Evolutionary conservation across 2,888 invertebrate species (phyloP).

Genomic region (Lithophane socia): DNA sequence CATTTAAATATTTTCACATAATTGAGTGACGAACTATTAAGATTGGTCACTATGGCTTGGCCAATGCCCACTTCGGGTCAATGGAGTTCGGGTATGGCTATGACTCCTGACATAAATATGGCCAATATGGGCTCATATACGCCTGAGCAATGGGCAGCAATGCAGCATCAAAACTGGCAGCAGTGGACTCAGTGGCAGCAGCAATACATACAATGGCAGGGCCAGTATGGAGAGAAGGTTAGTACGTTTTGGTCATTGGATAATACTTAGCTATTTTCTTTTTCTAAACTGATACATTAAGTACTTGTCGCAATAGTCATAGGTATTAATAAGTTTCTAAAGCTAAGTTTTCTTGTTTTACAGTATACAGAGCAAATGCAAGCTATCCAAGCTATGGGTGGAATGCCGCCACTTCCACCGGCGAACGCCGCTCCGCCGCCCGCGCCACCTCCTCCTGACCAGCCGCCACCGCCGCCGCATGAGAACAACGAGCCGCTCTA

Average conservation of each 20-base stretch:
- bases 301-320: not conserved
- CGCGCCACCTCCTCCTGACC: conserved; percentile 73
- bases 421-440: conserved; percentile 74
- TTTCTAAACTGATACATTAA: not conserved
- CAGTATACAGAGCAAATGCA: conserved; percentile 87
- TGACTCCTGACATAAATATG: conserved; percentile 78
- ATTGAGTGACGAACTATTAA: not conserved
- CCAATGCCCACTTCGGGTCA: conserved; percentile 78
- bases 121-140: conserved; percentile 87
- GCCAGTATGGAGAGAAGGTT: conserved; percentile 94
- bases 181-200: conserved; percentile 95
- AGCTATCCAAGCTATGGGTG: conserved; percentile 76
- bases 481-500: conserved; percentile 86
- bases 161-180: conserved; percentile 93
- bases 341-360: conserved; percentile 49
- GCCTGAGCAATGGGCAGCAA: conserved; percentile 92
- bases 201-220: conserved; percentile 94
- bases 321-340: not conserved
- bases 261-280: not conserved
- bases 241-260: conserved; percentile 14
- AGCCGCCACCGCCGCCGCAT: conserved; percentile 81
- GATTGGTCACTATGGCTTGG: conserved; percentile 82
- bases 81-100: conserved; percentile 81
- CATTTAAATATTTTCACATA: conserved; percentile 1
- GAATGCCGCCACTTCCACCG: conserved; percentile 78